Evolutionary conservation across 2,113 vertebrate genomes (phyloP).

Genomic region (Poicephalus meyeri): DNA sequence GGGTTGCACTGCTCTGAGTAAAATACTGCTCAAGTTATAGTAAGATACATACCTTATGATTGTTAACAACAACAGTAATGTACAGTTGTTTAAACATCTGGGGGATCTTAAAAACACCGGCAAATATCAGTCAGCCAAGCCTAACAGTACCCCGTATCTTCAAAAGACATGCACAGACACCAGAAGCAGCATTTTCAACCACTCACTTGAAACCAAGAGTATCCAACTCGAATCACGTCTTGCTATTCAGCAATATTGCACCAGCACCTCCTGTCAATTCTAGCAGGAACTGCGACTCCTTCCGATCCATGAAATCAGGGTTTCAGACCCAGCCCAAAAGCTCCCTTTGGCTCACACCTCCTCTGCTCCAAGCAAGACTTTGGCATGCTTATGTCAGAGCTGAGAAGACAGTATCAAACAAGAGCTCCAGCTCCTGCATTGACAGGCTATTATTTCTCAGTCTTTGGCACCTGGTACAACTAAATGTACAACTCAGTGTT

Average conservation of each 20-base stretch:
- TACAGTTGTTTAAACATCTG: neutral
- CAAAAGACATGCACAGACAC: neutral
- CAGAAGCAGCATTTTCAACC: neutral
- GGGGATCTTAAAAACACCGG: neutral
- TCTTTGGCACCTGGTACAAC: neutral
- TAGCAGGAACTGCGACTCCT: neutral
- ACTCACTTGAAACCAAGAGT: neutral
- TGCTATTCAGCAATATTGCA: neutral
- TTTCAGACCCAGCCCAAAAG: neutral
- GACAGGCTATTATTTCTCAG: neutral
- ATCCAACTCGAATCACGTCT: neutral
- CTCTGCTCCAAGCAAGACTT: neutral
- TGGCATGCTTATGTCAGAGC: fast-evolving
- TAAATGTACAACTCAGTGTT: neutral
- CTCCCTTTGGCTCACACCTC: neutral
- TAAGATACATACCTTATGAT: neutral
- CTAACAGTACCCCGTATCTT: neutral
- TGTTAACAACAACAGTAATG: neutral
- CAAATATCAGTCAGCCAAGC: neutral
- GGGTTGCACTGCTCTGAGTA: neutral
- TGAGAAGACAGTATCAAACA: neutral
- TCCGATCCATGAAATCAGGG: neutral
- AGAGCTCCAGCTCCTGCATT: neutral
- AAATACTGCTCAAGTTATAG: neutral
- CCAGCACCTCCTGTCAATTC: neutral